A percentile compares a stretch with the other conserved stretches of the same genome.
Evolutionary conservation across 64 coral and sea anemone species (phyloP).

Genomic region (Montipora sp.): DNA sequence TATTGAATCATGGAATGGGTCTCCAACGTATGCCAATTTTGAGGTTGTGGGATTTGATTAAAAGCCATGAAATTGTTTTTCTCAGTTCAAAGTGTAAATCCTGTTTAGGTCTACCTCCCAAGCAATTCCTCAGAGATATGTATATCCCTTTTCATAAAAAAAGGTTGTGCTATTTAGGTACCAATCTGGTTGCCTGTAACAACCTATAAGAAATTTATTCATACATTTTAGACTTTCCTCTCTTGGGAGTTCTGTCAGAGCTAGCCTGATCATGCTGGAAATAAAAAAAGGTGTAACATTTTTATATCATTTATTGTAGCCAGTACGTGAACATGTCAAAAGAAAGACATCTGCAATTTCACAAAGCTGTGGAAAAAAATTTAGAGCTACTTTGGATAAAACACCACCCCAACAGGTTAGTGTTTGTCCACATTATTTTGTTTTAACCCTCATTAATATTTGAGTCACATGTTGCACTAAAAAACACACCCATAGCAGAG

Average conservation of each 20-base stretch:
- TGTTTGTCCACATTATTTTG: conserved; percentile 16
- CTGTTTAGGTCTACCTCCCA: neutral
- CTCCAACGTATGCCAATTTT: conserved; percentile 22
- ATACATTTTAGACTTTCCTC: neutral
- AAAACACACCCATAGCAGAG: neutral
- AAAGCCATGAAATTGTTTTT: neutral
- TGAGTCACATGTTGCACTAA: conserved; percentile 4
- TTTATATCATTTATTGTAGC: conserved; percentile 33
- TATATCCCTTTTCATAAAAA: conserved; percentile 23
- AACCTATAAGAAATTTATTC: neutral
- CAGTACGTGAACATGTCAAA: conserved; percentile 21
- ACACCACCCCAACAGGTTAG: conserved; percentile 16
- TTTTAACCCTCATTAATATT: conserved; percentile 25
- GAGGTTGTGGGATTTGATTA: neutral
- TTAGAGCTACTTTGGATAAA: conserved; percentile 48
- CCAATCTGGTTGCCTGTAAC: too few species aligned
- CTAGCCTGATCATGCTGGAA: conserved; percentile 4
- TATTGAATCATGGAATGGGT: neutral
- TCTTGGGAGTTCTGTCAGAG: conserved; percentile 7
- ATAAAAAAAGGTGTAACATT: neutral
- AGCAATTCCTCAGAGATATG: conserved; percentile 13
- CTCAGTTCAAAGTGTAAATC: neutral
- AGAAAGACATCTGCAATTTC: conserved; percentile 25
- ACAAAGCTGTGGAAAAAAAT: conserved; percentile 33
- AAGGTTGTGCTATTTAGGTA: neutral